These are phyloP conservation scores for Oryzias javanicus DNA, from an alignment of 2,113 vertebrate species.

Conservation along the genomic window DNA sequence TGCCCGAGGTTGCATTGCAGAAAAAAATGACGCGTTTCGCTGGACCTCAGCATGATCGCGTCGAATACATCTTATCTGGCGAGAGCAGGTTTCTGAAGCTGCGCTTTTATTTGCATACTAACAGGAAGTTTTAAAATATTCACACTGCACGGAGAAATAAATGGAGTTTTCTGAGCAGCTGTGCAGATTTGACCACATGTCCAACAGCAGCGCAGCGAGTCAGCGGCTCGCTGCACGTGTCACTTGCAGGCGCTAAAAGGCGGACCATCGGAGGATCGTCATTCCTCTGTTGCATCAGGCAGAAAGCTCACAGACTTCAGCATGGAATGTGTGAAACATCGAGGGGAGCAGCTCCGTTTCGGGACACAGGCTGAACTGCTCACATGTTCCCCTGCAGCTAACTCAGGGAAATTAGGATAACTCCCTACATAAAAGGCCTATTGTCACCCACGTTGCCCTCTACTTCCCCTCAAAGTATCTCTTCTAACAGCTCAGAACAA, in stretches of 20 bases:
- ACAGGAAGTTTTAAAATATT: too few relatives aligned
- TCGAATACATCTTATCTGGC: too few relatives aligned
- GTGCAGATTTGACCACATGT: background rate
- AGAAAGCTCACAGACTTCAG: slow-evolving; percentile 34
- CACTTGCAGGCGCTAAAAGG: slow-evolving; percentile 17
- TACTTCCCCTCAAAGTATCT: slow-evolving; percentile 51
- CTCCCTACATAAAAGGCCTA: slow-evolving; percentile 62
- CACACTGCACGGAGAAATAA: too few relatives aligned
- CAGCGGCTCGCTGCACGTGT: background rate
- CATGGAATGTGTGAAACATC: slow-evolving; percentile 49
- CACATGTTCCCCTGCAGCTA: slow-evolving; percentile 71
- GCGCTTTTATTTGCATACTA: too few relatives aligned
- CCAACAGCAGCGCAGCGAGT: background rate
- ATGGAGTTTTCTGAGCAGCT: background rate
- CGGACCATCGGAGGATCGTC: slow-evolving; percentile 19
- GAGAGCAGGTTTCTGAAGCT: too few relatives aligned
- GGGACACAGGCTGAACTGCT: slow-evolving; percentile 63
- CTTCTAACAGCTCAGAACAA: slow-evolving; percentile 12
- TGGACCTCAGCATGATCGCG: too few relatives aligned
- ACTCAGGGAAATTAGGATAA: slow-evolving; percentile 54
- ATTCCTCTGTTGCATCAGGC: slow-evolving; percentile 26
- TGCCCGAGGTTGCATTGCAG: too few relatives aligned
- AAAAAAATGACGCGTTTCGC: too few relatives aligned
- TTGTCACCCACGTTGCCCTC: slow-evolving; percentile 55
- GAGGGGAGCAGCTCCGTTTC: slow-evolving; percentile 26